phyloP scores from a whole-genome alignment of 2,113 vertebrate genomes.

The Sebastes fasciatus region DNA sequence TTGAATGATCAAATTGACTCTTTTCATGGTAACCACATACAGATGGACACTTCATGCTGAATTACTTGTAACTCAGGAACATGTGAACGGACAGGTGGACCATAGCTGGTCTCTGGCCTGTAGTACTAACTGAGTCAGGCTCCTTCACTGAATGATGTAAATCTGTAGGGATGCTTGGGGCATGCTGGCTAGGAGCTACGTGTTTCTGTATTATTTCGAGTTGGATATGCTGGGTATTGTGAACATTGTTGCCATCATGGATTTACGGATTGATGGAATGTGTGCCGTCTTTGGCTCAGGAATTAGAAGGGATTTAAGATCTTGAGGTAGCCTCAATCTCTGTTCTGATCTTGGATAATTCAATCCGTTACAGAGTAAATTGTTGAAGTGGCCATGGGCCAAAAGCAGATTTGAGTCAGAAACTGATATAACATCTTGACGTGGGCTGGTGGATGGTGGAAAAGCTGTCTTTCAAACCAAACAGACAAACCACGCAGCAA shows the following conservation, averaged over 20 bases:
- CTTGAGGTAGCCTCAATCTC: slow-evolving; percentile 32
- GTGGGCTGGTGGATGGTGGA: not conserved
- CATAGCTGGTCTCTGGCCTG: not conserved
- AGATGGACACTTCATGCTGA: too few relatives aligned
- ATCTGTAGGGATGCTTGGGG: not conserved
- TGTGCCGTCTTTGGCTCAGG: not conserved
- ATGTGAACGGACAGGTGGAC: not conserved
- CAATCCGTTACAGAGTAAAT: slow-evolving; percentile 28
- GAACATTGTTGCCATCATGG: slow-evolving; percentile 2
- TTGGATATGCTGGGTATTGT: not conserved
- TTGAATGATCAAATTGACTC: too few relatives aligned
- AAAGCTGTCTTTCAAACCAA: slow-evolving; percentile 33
- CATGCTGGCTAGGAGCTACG: not conserved
- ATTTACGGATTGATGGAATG: slow-evolving; percentile 12
- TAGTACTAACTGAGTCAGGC: not conserved
- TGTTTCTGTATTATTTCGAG: slow-evolving; percentile 4
- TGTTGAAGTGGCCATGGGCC: slow-evolving; percentile 24
- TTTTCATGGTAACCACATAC: too few relatives aligned
- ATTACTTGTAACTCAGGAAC: too few relatives aligned
- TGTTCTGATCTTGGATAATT: slow-evolving; percentile 57
- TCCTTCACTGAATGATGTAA: not conserved
- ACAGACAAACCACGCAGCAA: slow-evolving; percentile 15
- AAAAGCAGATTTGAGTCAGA: slow-evolving; percentile 22
- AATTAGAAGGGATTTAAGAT: slow-evolving; percentile 35
- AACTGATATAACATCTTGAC: slow-evolving; percentile 28